phyloP scores from a whole-genome alignment of 2,888 invertebrate species.

The Phaonia tiefii region DNA sequence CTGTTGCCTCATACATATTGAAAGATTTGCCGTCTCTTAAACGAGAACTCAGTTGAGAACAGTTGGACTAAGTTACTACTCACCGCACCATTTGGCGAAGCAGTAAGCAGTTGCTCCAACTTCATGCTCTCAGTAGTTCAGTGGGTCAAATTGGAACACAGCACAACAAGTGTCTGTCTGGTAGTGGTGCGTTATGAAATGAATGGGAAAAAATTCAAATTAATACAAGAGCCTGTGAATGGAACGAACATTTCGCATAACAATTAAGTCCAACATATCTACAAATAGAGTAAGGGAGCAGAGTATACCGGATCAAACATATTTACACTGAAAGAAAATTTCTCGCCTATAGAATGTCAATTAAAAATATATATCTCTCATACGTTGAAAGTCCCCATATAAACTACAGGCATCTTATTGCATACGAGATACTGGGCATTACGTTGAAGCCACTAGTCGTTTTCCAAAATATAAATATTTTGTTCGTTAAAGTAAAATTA shows the following conservation, averaged over 20 bases:
- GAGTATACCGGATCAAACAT: background rate
- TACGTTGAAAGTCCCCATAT: too few relatives aligned
- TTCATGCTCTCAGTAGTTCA: constrained; percentile 57
- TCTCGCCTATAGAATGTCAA: too few relatives aligned
- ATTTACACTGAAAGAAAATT: background rate
- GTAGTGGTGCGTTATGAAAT: background rate
- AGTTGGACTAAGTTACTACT: background rate
- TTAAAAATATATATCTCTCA: too few relatives aligned
- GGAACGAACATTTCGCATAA: constrained; percentile 70
- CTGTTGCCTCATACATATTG: too few relatives aligned
- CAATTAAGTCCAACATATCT: constrained; percentile 71
- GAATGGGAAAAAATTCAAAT: constrained; percentile 73
- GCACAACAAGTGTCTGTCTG: background rate
- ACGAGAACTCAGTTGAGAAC: background rate
- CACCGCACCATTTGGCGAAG: background rate
- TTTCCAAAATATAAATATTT: too few relatives aligned
- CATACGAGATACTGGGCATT: too few relatives aligned
- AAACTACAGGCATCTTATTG: too few relatives aligned
- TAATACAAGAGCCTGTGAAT: constrained; percentile 67
- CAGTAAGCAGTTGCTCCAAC: constrained; percentile 8
- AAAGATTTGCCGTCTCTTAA: too few relatives aligned
- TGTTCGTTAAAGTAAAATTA: too few relatives aligned
- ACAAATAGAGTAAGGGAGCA: constrained; percentile 5
- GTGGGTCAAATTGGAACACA: constrained; percentile 57
- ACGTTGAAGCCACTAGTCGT: too few relatives aligned